A percentile compares a stretch with the other conserved stretches of the same genome.
phyloP scores from a whole-genome alignment of 53 echinoderm and acorn worm species.

The Patiria pectinifera region DNA sequence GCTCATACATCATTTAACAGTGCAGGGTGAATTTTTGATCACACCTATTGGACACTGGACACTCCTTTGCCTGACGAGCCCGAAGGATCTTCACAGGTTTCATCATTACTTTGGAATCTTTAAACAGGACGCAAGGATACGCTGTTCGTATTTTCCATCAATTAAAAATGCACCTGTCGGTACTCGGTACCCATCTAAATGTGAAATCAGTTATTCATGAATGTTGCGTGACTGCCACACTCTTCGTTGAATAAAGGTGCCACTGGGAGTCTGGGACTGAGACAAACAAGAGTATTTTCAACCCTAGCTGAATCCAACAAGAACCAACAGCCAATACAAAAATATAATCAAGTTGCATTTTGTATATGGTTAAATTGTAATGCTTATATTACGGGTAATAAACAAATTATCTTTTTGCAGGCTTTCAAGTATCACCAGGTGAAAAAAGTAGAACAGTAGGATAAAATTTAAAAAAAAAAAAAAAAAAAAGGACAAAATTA shows the following conservation, averaged over 20 bases:
- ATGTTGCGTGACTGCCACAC: constrained; percentile 38
- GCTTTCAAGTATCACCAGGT: too few relatives aligned
- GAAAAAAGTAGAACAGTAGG: too few relatives aligned
- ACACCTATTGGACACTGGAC: background rate
- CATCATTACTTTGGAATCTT: constrained; percentile 19
- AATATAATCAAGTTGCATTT: too few relatives aligned
- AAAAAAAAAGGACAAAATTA: too few relatives aligned
- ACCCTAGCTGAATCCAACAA: too few relatives aligned
- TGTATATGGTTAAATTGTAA: too few relatives aligned
- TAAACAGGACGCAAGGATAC: background rate
- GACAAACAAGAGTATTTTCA: too few relatives aligned
- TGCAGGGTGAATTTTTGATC: constrained; percentile 19
- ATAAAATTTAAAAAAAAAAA: too few relatives aligned
- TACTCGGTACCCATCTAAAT: constrained; percentile 1
- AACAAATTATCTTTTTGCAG: too few relatives aligned
- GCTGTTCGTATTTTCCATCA: background rate
- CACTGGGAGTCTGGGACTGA: too few relatives aligned
- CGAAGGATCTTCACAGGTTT: background rate
- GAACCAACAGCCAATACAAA: too few relatives aligned
- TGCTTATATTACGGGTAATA: too few relatives aligned
- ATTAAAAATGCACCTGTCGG: constrained; percentile 28
- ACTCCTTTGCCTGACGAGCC: background rate
- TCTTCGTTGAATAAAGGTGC: background rate
- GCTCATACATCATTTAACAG: background rate
- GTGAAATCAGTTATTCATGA: constrained; percentile 10